These are phyloP conservation scores for Megaceryle maxima DNA, from an alignment of 2,113 vertebrate species.

Conservation along the genomic window DNA sequence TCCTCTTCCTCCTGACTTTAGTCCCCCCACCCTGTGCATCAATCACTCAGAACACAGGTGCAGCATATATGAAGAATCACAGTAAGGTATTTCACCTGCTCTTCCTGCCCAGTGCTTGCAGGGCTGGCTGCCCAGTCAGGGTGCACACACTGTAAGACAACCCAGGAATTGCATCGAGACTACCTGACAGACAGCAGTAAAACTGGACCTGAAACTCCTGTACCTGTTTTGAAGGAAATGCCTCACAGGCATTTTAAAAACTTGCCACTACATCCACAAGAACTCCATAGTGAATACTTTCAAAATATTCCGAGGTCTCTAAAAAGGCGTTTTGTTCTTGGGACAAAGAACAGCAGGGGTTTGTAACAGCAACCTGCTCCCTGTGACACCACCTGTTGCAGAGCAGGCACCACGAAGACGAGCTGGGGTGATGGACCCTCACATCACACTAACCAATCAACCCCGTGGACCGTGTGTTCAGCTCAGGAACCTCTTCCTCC, in stretches of 20 bases:
- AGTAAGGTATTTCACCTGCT: background rate
- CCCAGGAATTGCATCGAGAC: rapidly evolving
- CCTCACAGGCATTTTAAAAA: background rate
- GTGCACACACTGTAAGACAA: rapidly evolving
- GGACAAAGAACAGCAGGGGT: background rate
- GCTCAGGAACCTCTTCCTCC: background rate
- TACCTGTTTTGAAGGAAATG: background rate
- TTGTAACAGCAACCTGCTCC: background rate
- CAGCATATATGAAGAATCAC: background rate
- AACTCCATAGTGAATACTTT: background rate
- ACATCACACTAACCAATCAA: background rate
- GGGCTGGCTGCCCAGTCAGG: rapidly evolving
- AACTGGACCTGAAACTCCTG: background rate
- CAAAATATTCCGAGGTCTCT: background rate
- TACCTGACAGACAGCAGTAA: background rate
- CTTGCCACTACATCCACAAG: background rate
- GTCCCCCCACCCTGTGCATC: rapidly evolving
- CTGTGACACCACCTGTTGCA: rapidly evolving
- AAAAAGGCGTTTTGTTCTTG: background rate
- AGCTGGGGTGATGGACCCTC: background rate
- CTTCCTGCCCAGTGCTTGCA: background rate
- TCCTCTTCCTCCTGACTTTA: background rate
- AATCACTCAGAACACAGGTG: background rate
- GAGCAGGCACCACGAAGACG: rapidly evolving
- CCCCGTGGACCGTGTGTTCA: rapidly evolving